Conservation (phyloP, 2,888 invertebrate genomes). For the Pristionchus entomophagus region DNA sequence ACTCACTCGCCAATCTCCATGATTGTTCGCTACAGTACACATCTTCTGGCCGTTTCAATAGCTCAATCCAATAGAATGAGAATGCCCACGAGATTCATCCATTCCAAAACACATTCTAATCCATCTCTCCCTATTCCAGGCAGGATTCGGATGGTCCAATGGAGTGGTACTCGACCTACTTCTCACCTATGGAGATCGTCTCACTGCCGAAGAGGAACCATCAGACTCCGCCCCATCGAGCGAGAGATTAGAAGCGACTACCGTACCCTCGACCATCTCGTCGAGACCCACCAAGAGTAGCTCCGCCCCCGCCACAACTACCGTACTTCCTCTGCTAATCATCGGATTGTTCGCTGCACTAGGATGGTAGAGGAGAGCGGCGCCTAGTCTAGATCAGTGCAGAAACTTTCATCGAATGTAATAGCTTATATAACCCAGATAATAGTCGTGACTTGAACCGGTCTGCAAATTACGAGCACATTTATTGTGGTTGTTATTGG, state of each 20-base stretch:
- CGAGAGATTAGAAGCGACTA: neutral
- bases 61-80: no score
- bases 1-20: no score
- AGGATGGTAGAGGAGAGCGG: neutral
- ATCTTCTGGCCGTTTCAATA: no score
- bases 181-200: conserved; percentile 67
- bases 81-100: no score
- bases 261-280: neutral
- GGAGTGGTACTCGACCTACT: conserved; percentile 74
- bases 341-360: neutral
- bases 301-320: neutral
- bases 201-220: neutral
- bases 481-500: neutral
- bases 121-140: conserved; percentile 54
- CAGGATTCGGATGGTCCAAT: conserved; percentile 75
- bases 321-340: neutral
- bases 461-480: conserved; percentile 22
- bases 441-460: conserved; percentile 15
- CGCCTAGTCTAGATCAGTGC: neutral
- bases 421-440: neutral
- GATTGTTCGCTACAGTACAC: no score
- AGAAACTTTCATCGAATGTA: neutral
- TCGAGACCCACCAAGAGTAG: neutral
- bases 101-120: no score
- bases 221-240: neutral